Evolutionary conservation across 2,113 vertebrate species (phyloP).

Genomic region (Ameiurus melas): DNA sequence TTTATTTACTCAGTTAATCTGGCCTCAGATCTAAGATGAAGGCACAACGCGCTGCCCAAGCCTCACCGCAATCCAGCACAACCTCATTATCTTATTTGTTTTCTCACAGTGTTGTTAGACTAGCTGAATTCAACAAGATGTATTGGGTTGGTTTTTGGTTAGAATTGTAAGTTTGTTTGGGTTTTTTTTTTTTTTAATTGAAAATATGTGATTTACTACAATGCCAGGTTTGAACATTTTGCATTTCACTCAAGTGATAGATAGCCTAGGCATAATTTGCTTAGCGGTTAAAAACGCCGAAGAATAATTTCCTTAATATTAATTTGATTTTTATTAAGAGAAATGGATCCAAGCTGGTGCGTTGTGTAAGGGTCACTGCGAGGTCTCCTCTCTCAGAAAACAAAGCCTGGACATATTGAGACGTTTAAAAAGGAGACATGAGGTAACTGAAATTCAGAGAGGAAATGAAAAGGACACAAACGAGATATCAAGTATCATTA

Average conservation of each 20-base stretch:
- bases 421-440: neutral
- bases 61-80: neutral
- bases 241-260: neutral
- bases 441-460: neutral
- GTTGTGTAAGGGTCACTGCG: neutral
- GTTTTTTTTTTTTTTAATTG: neutral
- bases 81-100: neutral
- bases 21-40: constrained; percentile 12
- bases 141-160: neutral
- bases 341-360: neutral
- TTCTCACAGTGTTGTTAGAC: neutral
- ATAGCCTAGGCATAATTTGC: neutral
- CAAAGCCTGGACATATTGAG: neutral
- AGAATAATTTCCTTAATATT: constrained; percentile 7
- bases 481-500: neutral
- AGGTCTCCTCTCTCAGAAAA: neutral
- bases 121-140: neutral
- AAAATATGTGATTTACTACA: neutral
- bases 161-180: neutral
- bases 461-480: neutral
- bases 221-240: neutral
- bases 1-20: constrained; percentile 41
- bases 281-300: neutral
- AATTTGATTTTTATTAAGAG: neutral
- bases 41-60: neutral